Base-by-base conservation (phyloP, 1,140 invertebrate species). In the Eupeodes corollae region DNA sequence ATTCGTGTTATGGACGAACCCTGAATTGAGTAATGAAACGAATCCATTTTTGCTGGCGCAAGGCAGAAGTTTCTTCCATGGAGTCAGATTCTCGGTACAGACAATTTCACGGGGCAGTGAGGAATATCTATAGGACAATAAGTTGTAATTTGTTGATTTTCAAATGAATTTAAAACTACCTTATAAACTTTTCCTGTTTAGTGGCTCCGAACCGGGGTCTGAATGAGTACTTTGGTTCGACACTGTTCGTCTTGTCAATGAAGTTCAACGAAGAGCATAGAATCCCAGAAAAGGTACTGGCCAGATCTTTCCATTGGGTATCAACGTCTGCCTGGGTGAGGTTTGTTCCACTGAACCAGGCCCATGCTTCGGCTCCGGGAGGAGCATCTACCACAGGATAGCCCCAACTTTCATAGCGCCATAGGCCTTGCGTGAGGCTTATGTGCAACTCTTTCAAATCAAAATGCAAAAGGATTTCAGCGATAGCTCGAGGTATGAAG, bases 31-130 rank as follows among this genome's bases (percentile, higher is more conserved):
- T 19, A 98, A 70, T 2, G 84, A 82, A 18, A 88, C 80, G 49
- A 97, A 73, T 18, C 94, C 93, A 67, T 82, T 77, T 68, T 80
- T 84, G 35, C 85, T 83, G 62, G 87, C 82, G 73, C 95, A 98
- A 3, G 95, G 95, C 31, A 98, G 64, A 2, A 98, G 71, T 69
- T 98, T 98, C 61, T 94, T 95, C 84, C 93, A 98, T 5, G 95
- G 95, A 30, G 95, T 98, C 53, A 99, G 74, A 75, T 99, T 99
- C 75, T 98, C 94, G 15, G 95, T 98, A 63, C 96, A 99, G 9
- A 97, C 90, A 59, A 93, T 89, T 79, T 99, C 96, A 50, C 87
- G 75, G 0, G 95, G 91, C 47, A 99, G 68, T 35, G 86, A 82
- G 2, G 92, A 81, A 75, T 97, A 97, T 52, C 63, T 50, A 1